These are phyloP conservation scores for Paramormyrops hopkinsi DNA, from an alignment of 2,797 vertebrate genomes.

Conservation along the genomic window DNA sequence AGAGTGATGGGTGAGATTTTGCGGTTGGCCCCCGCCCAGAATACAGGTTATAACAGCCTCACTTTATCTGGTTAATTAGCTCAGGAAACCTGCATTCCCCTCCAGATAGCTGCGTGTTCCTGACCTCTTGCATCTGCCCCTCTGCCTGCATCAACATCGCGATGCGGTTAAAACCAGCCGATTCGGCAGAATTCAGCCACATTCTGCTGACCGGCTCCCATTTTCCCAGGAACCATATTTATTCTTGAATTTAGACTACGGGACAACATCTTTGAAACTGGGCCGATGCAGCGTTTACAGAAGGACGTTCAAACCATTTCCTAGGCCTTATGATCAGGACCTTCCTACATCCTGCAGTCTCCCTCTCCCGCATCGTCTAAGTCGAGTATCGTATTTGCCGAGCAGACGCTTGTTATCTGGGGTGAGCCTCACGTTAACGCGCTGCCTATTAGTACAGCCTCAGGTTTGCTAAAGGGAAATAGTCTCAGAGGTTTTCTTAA, in stretches of 20 bases:
- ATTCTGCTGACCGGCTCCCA: background rate
- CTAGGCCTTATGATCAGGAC: background rate
- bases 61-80: background rate
- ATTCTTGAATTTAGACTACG: background rate
- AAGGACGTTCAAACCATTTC: background rate
- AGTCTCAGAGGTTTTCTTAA: background rate
- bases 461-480: background rate
- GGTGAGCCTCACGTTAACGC: background rate
- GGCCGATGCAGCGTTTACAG: background rate
- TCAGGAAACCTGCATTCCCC: background rate
- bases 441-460: background rate
- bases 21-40: background rate
- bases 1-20: too few relatives aligned
- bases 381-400: background rate
- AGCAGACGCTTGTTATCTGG: background rate
- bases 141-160: conserved; percentile 5
- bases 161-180: background rate
- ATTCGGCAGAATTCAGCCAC: background rate
- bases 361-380: background rate
- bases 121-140: background rate
- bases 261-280: background rate
- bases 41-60: background rate
- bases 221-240: conserved; percentile 23
- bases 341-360: background rate
- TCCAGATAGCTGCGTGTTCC: background rate